Evolutionary conservation across 1,140 invertebrate species (phyloP), one percentile per base, ranked within the genome.

Genomic region (Brachionus manjavacas): DNA sequence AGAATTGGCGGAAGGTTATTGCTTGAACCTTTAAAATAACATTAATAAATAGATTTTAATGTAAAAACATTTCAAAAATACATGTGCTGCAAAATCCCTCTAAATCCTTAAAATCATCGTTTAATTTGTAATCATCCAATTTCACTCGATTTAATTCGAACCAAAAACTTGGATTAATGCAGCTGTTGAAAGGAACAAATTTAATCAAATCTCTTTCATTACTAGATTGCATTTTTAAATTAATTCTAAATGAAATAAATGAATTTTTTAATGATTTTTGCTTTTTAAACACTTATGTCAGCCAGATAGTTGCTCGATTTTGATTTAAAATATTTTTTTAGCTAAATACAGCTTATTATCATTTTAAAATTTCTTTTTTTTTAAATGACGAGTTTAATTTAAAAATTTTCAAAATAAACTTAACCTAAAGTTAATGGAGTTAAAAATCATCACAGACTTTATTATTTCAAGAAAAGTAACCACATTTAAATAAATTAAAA

Each of bases 141-240:
- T 83, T 83, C 1, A 68, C 60, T 16, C 64, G 31, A 25, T 68
- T 83, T 16, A 83, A 55, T 83, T 83, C 81, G 16, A 68, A 68
- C 81, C 81, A 83, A 83, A 83, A 83, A 55, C 81, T 68, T n/a
- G 81, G 60, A 70, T 83, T 68, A 31, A 83, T 68, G 11, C 60
- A 68, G 35, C 81, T 83, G 20, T 23, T 68, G 35, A 68, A 83
- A 14, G 81, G 64, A 12, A 83, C 60, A 68, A 70, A 83, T 70
- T 83, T 83, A 11, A 83, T 46, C 6, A 81, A 20, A 64, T 81
- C 64, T 39, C 39, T 60, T 81, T 60, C 52, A 43, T 43, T 25
- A 14, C 20, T 25, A 6, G 79, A 31, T 25, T 81, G 49, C 79
- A 81, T 81, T 68, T 81, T 64, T 23, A 35, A 20, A 4, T 80